Evolutionary conservation across 2,797 vertebrate species (phyloP).

Genomic region (Eremophila alpestris): DNA sequence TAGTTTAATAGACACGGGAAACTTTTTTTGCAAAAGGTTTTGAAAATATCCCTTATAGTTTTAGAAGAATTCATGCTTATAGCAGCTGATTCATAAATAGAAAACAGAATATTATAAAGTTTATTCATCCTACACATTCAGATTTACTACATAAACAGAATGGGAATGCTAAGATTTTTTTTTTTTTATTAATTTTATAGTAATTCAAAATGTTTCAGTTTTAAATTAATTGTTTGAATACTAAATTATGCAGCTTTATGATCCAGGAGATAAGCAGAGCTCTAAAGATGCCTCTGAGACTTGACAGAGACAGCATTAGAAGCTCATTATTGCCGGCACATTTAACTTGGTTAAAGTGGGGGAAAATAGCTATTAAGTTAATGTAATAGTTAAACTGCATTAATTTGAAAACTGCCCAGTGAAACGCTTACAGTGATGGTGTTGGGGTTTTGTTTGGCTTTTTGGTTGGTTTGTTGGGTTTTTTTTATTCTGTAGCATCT

Average conservation of each 20-base stretch:
- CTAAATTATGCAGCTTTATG: slow-evolving; percentile 84
- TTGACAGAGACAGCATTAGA: slow-evolving; percentile 78
- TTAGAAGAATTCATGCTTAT: background rate
- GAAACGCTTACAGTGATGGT: slow-evolving; percentile 54
- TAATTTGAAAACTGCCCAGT: slow-evolving; percentile 77
- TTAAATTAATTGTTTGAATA: slow-evolving; percentile 85
- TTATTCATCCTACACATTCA: slow-evolving; percentile 48
- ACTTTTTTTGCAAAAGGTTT: background rate
- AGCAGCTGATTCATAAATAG: background rate
- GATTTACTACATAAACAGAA: slow-evolving; percentile 62
- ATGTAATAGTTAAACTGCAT: slow-evolving; percentile 84
- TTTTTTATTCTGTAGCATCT: background rate
- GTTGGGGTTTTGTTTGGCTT: background rate
- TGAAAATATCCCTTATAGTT: background rate
- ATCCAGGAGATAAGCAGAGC: slow-evolving; percentile 81
- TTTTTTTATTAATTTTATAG: slow-evolving; percentile 75
- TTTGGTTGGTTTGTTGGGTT: background rate
- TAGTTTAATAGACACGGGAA: background rate
- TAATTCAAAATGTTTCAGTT: slow-evolving; percentile 74
- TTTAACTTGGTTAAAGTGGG: slow-evolving; percentile 83
- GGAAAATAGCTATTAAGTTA: slow-evolving; percentile 83
- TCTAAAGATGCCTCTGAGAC: slow-evolving; percentile 83
- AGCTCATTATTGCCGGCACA: slow-evolving; percentile 82
- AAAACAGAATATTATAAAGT: background rate
- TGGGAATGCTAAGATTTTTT: slow-evolving; percentile 54